A percentile compares a stretch with the other conserved stretches of the same genome.
phyloP scores from a whole-genome alignment of 2,113 vertebrate genomes.

The Macheiramphus alcinus region DNA sequence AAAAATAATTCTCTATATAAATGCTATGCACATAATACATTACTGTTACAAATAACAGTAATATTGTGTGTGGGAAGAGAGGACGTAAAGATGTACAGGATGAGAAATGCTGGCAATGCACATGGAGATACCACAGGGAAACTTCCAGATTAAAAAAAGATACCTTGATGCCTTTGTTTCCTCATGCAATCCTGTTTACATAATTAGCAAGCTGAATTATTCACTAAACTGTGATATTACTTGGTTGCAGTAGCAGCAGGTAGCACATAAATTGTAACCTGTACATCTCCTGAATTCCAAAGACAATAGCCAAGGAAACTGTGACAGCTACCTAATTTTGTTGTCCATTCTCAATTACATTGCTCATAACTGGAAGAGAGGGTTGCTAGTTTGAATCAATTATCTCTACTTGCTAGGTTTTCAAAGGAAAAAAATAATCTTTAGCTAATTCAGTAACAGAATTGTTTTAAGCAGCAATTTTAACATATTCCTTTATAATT shows the following conservation, averaged over 20 bases:
- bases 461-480: not conserved
- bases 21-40: not conserved
- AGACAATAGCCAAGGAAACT: not conserved
- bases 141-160: not conserved
- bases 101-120: not conserved
- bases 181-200: not conserved
- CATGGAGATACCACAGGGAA: not conserved
- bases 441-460: not conserved
- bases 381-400: not conserved
- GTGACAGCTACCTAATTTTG: constrained; percentile 22
- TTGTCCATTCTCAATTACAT: not conserved
- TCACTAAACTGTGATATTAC: not conserved
- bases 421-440: not conserved
- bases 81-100: not conserved
- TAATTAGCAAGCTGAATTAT: constrained; percentile 11
- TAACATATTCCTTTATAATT: not conserved
- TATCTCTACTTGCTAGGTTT: not conserved
- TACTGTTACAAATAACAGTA: not conserved
- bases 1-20: not conserved
- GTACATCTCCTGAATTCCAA: not conserved
- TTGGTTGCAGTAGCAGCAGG: not conserved
- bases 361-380: not conserved
- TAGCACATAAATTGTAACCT: not conserved
- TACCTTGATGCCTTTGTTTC: not conserved
- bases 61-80: not conserved